A percentile compares a stretch with the other conserved stretches of the same genome.
These are phyloP conservation scores for Bombyx huttoni DNA, from an alignment of 2,888 invertebrate species.

Conservation along the genomic window DNA sequence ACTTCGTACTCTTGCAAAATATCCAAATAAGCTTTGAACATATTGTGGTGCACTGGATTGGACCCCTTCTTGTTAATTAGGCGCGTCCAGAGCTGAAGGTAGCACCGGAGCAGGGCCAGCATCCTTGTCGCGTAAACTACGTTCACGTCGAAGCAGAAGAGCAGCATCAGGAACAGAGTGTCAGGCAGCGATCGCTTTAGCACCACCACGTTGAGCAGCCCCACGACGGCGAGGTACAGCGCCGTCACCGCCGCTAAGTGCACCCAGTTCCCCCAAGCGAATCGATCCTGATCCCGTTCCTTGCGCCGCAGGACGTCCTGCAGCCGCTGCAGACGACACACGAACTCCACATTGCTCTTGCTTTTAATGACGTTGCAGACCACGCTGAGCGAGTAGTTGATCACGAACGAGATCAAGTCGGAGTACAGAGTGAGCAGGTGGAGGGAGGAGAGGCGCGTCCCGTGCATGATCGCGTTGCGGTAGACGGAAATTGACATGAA, in stretches of 20 bases:
- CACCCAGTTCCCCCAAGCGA: conserved; percentile 1
- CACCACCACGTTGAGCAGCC: not conserved
- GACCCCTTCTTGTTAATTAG: not conserved
- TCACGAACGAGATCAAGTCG: conserved; percentile 2
- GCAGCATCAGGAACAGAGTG: not conserved
- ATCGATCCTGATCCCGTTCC: not conserved
- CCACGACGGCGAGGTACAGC: not conserved
- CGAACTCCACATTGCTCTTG: conserved; percentile 4
- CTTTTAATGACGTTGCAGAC: not conserved
- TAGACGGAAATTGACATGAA: not conserved
- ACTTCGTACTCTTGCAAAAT: not conserved
- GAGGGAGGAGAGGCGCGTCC: not conserved
- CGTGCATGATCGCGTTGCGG: not conserved
- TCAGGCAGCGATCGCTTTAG: not conserved
- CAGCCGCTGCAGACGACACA: conserved; percentile 8
- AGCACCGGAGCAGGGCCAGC: not conserved
- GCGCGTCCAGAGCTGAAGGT: not conserved
- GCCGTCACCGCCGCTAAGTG: not conserved
- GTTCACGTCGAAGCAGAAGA: not conserved
- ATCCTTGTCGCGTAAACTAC: not conserved
- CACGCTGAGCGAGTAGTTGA: conserved; percentile 5
- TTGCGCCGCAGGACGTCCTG: conserved; percentile 4
- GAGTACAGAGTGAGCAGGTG: not conserved
- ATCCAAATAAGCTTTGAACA: not conserved
- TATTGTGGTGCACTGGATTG: not conserved